Evolutionary conservation across 2,888 invertebrate genomes (phyloP), one percentile per base, ranked within the genome.

Genomic region (Himalopsyche tibetana): DNA sequence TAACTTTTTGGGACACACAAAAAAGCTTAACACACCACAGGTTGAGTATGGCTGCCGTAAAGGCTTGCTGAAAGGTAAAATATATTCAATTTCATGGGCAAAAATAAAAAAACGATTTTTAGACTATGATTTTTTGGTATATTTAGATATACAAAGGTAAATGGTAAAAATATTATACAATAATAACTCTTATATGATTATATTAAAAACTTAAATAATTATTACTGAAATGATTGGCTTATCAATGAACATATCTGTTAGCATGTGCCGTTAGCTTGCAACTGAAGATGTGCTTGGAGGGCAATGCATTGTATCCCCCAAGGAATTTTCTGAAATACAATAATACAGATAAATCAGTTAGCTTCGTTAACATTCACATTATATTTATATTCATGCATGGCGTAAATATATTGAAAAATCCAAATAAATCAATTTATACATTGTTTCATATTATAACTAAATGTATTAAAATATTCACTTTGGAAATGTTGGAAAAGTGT

Each of bases 251-350:
- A 63, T n/a, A 19, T 63, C 63, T 9, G 19, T 28, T 63, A 9
- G 5, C 8, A 6, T 9, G n/a, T 63, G 9, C 4, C 19, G 28
- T 63, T 19, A 63, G 63, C 63, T 63, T 19, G 63, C 11, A 19
- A 19, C 19, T 63, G 63, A 63, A 8, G 85, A 83, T 55, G 83
- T 83, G 55, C 86, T 51, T 9, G 86, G 83, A 8, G 28, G n/a
- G 42, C 80, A 82, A 5, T 56, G 80, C 11, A 90, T 89, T 15
- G 91, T 90, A 89, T 90, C 91, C 11, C 90, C 91, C 89, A 92
- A 90, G 88, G 92, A 90, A 15, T 90, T 90, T 89, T 92, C 92
- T 92, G 89, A 11, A 63, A 63, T 9, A 87, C 91, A 91, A 86
- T 85, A 88, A 88, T 88, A 85, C 55, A 87, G 84, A 85, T 82